Percentiles rank a stretch among this genome's conserved stretches.
phyloP scores from a whole-genome alignment of 1,140 invertebrate species.

The Acyrthosiphon pisum region DNA sequence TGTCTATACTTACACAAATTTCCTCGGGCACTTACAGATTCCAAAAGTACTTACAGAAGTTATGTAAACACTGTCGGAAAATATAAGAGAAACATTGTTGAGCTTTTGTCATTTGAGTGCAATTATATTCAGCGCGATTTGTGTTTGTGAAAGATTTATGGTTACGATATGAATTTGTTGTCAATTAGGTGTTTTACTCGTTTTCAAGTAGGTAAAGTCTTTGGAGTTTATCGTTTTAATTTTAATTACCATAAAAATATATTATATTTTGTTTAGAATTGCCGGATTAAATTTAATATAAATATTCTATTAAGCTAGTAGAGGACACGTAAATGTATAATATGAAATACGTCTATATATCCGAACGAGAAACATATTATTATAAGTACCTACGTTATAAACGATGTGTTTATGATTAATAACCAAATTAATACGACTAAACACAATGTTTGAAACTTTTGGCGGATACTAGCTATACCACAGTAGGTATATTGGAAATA shows the following conservation, averaged over 20 bases:
- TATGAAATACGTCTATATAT: background rate
- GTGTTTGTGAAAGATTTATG: constrained; percentile 15
- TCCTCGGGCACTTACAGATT: constrained; percentile 11
- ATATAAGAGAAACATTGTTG: background rate
- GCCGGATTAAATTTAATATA: background rate
- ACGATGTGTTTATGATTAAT: background rate
- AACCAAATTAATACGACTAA: background rate
- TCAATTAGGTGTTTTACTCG: background rate
- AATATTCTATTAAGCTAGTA: background rate
- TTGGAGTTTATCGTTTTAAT: background rate
- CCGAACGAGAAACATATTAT: too few species aligned
- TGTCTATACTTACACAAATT: background rate
- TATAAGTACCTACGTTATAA: too few species aligned
- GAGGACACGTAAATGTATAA: background rate
- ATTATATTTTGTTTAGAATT: background rate
- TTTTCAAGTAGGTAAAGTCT: background rate
- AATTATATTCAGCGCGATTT: background rate
- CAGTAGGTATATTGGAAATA: background rate
- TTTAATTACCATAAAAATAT: background rate
- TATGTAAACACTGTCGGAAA: background rate
- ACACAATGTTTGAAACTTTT: background rate
- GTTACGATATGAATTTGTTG: background rate
- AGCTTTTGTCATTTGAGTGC: background rate
- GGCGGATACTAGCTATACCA: background rate
- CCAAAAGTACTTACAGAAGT: background rate